phyloP scores from a whole-genome alignment of 2,113 vertebrate species.

The Tragulus kanchil region DNA sequence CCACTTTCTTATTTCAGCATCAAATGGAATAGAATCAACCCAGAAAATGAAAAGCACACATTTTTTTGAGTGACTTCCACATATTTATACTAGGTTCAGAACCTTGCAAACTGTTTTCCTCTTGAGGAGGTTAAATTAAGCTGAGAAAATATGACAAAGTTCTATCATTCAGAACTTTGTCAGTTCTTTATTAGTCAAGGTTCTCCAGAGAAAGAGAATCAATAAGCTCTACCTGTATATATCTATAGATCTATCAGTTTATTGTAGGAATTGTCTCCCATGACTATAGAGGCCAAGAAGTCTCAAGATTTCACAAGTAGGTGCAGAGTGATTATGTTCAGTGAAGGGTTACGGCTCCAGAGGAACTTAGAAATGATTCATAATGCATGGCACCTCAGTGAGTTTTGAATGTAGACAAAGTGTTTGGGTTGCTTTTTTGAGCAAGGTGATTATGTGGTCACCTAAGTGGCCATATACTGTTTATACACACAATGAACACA shows the following conservation, averaged over 20 bases:
- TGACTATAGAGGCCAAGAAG: neutral
- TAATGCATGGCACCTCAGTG: neutral
- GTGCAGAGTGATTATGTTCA: neutral
- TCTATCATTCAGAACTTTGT: neutral
- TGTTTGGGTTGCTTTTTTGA: conserved; percentile 6
- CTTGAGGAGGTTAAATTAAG: neutral
- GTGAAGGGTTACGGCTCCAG: neutral
- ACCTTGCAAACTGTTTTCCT: neutral
- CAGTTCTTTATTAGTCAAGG: neutral
- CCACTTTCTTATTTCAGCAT: conserved; percentile 30
- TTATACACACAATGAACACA: neutral
- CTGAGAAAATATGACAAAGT: neutral
- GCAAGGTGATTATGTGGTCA: neutral
- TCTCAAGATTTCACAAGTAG: neutral
- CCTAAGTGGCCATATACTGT: neutral
- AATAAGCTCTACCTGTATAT: neutral
- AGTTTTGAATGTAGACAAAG: neutral
- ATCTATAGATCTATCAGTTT: neutral
- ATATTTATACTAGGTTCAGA: neutral
- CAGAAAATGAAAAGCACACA: neutral
- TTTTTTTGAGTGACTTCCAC: neutral
- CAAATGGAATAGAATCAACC: neutral
- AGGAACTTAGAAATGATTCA: neutral
- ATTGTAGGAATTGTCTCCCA: neutral
- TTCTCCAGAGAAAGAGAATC: conserved; percentile 23